Percentiles rank a stretch among this genome's conserved stretches.
Evolutionary conservation across 2,888 invertebrate genomes (phyloP).

Genomic region (Andrena praecox): DNA sequence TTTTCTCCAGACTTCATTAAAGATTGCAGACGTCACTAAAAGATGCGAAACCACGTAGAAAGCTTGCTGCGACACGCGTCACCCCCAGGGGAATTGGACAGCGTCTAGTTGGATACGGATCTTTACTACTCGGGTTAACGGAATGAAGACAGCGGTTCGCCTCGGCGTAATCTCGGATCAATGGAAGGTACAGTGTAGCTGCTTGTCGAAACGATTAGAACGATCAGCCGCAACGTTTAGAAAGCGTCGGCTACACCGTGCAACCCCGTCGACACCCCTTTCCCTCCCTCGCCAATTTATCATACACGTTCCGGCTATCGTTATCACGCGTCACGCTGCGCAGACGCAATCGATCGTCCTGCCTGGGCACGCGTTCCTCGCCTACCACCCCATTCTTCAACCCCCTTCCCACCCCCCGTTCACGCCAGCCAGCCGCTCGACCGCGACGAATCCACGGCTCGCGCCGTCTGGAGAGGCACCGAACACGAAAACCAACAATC

Average conservation of each 20-base stretch:
- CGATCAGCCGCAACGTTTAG: conserved; percentile 11
- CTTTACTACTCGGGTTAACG: too few species aligned
- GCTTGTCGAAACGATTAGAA: conserved; percentile 22
- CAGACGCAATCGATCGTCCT: conserved; percentile 38
- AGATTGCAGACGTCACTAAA: too few species aligned
- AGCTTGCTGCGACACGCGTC: too few species aligned
- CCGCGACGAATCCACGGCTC: background rate
- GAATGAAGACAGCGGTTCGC: conserved; percentile 20
- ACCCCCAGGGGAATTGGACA: too few species aligned
- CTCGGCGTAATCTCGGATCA: conserved; percentile 14
- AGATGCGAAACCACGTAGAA: too few species aligned
- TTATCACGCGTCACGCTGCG: conserved; percentile 14
- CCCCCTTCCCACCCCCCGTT: background rate
- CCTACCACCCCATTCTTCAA: background rate
- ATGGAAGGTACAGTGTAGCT: conserved; percentile 15
- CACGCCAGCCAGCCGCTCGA: background rate
- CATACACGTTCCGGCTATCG: conserved; percentile 17
- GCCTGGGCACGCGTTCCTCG: background rate
- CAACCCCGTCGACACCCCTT: background rate
- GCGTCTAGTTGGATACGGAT: too few species aligned
- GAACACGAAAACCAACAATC: conserved; percentile 17
- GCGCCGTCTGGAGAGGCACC: conserved; percentile 3
- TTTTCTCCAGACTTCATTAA: too few species aligned
- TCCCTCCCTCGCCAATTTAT: background rate
- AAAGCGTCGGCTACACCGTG: conserved; percentile 7